Evolutionary conservation across 1,140 invertebrate species (phyloP), one percentile per base, ranked within the genome.

Genomic region (Microplitis demolitor): DNA sequence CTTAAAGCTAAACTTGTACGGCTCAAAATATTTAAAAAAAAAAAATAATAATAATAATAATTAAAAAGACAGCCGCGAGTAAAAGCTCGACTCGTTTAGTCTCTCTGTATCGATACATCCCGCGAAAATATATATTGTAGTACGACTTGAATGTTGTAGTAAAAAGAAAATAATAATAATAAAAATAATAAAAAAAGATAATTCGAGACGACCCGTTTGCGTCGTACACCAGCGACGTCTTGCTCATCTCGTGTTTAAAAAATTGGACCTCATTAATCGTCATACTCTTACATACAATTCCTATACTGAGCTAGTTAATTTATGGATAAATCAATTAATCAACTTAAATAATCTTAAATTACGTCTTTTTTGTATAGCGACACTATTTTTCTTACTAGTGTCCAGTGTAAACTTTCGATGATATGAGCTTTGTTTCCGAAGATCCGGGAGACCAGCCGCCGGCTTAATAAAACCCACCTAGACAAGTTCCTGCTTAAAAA

Each of bases 401-500:
- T 89, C 24, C 24, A 24, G 24, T 24, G 24, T 24, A 24, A 24
- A 24, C 24, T 24, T 24, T 24, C 24, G 24, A 24, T 84, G 69
- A 85, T 86, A 51, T 85, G 62, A 60, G 69, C 66, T 51, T 33
- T 24, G 24, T 24, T 24, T 24, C 1, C 66, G 24, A 71, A 66
- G 69, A 50, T 66, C 64, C 75, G 72, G 69, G 73, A 76, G 75
- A 76, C 75, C 75, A 74, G 75, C 75, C 64, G 72, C 69, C 69
- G 66, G 51, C 24, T 64, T 53, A 37, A 50, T 60, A 13, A 11
- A 5, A 4, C 3, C 9, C 14, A 45, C 51, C 76, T 86, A 86
- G 53, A 86, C 84, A 14, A 87, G 72, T 72, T 86, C 85, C 74
- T 85, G 87, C 69, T 86, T 85, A 80, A 88, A 90, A 63, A 90